Evolutionary conservation across 2,888 invertebrate species (phyloP).

Genomic region (Empis stercorea): DNA sequence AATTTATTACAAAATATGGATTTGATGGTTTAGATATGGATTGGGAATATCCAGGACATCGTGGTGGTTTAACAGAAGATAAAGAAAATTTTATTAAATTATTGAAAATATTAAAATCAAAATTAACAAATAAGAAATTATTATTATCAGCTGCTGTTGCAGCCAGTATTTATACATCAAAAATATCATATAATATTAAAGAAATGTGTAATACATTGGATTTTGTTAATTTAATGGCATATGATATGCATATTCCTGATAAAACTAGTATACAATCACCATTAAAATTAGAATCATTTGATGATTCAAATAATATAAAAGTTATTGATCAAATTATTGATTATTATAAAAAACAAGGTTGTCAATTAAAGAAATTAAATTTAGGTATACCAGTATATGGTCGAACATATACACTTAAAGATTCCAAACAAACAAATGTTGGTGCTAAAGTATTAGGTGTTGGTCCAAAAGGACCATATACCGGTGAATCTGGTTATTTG

Average conservation of each 20-base stretch:
- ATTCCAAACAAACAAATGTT: constrained; percentile 25
- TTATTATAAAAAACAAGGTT: constrained; percentile 30
- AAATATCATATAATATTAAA: constrained; percentile 34
- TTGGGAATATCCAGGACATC: constrained; percentile 39
- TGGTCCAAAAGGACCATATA: constrained; percentile 19
- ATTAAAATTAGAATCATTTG: constrained; percentile 18
- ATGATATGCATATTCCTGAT: constrained; percentile 33
- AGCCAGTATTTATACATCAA: constrained; percentile 26
- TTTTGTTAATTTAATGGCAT: constrained; percentile 39
- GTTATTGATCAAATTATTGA: constrained; percentile 17
- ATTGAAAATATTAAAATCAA: constrained; percentile 31
- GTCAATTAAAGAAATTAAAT: constrained; percentile 30
- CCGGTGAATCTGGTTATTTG: constrained; percentile 18
- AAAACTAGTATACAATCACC: constrained; percentile 36
- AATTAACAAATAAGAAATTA: constrained; percentile 21
- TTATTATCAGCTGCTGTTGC: constrained; percentile 38
- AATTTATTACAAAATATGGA: constrained; percentile 32
- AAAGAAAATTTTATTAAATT: constrained; percentile 34
- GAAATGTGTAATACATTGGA: constrained; percentile 35
- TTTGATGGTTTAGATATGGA: constrained; percentile 42
- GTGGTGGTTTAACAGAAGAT: constrained; percentile 35
- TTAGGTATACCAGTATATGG: constrained; percentile 36
- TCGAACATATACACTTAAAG: constrained; percentile 28
- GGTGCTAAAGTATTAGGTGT: constrained; percentile 20
- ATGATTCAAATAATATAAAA: constrained; percentile 14